Evolutionary conservation across 2,888 invertebrate genomes (phyloP).

Genomic region (Philaethria dido): DNA sequence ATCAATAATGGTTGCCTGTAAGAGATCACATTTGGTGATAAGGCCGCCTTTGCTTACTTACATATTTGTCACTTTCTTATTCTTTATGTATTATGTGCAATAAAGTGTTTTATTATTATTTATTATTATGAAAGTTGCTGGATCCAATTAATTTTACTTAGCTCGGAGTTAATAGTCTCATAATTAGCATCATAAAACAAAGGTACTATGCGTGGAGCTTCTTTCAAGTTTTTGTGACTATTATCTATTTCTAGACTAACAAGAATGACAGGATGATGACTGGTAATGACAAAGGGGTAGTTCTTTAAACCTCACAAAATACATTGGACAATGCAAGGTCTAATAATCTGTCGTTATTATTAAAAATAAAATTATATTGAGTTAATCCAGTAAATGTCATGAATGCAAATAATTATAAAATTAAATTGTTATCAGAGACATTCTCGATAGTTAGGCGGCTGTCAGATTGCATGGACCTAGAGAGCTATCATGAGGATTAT

Average conservation of each 20-base stretch:
- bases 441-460: conserved; percentile 4
- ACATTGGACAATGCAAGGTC: conserved; percentile 7
- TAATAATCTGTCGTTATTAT: background rate
- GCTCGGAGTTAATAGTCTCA: background rate
- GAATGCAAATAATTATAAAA: conserved; percentile 10
- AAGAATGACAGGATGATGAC: conserved; percentile 10
- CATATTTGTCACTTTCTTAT: no score
- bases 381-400: background rate
- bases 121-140: no score
- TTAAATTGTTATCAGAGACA: background rate
- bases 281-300: conserved; percentile 4
- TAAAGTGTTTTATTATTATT: no score
- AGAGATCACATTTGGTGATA: no score
- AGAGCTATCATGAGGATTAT: no score
- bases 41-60: no score
- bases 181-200: conserved; percentile 3
- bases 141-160: conserved; percentile 10
- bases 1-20: no score
- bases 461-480: no score
- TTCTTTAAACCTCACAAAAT: background rate
- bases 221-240: background rate
- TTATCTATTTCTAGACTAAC: no score
- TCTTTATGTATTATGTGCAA: no score
- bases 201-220: background rate
- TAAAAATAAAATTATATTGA: conserved; percentile 8